Evolutionary conservation across 2,888 invertebrate species (phyloP), one percentile per base, ranked within the genome.

Genomic region (Eubasilissa splendida): DNA sequence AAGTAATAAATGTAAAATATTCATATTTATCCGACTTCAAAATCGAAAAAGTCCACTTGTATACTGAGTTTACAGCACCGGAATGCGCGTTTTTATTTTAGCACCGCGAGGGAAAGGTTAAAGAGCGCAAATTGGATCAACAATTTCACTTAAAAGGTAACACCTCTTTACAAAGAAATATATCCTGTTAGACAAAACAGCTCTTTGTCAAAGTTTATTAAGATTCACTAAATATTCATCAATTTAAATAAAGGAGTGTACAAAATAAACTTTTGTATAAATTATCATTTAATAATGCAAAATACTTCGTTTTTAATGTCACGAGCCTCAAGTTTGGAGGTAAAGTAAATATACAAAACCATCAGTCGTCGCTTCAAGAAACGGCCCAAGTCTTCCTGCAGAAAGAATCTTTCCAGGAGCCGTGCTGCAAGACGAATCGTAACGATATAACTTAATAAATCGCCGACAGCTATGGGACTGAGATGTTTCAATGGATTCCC

Each of bases 401-500:
- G 54, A 53, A 70, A 70, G 52, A 66, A 66, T 42, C 66, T 66
- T 66, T 31, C n/a, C 66, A 50, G 42, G 68, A 68, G 50, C 50
- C 11, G 74, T 33, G 74, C 74, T n/a, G 59, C 42, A 33, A 59
- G 76, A 63, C 74, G 65, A 82, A 79, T 82, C 76, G 76, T 73
- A 83, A 80, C 79, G 83, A 81, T 81, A 83, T 83, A 83, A 83
- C 81, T 83, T 79, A 83, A 83, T 83, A 83, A 83, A 83, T 79
- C 77, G 83, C 81, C 79, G 76, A 60, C 79, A 76, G 82, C 82
- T 76, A 71, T 79, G 68, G 76, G 78, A 76, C 71, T 53, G 68
- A 79, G 70, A 70, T 79, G 79, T 76, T 76, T 76, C 76, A 71
- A 82, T 79, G 76, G 82, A 31, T 76, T 82, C 65, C 58, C 79